Percentiles rank a stretch among this genome's conserved stretches.
Evolutionary conservation across 2,888 invertebrate species (phyloP).

Genomic region (Saturnia pavonia): DNA sequence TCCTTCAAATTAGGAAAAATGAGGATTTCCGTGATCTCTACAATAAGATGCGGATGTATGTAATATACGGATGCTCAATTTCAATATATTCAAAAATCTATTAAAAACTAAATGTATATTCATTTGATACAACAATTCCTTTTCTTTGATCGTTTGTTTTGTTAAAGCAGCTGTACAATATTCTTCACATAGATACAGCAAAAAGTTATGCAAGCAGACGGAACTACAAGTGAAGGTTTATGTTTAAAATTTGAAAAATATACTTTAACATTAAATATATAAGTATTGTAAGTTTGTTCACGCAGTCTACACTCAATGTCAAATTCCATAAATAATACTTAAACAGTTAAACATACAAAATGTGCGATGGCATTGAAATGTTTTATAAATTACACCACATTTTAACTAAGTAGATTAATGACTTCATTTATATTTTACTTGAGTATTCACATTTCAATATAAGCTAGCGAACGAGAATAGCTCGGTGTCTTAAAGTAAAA

Average conservation of each 20-base stretch:
- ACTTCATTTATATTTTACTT: neutral
- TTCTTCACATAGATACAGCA: neutral
- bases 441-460: neutral
- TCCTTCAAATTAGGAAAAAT: neutral
- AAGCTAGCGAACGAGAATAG: neutral
- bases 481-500: too few species aligned
- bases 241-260: constrained; percentile 6
- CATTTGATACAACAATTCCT: neutral
- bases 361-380: constrained; percentile 21
- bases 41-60: neutral
- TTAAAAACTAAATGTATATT: neutral
- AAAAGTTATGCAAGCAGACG: constrained; percentile 1
- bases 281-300: neutral
- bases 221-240: neutral
- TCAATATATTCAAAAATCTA: neutral
- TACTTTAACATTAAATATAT: constrained; percentile 5
- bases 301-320: constrained; percentile 20
- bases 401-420: constrained; percentile 21
- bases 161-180: neutral
- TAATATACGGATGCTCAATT: neutral
- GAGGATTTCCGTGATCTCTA: too few species aligned
- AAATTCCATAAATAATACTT: constrained; percentile 20
- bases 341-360: constrained; percentile 17
- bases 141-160: neutral
- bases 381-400: constrained; percentile 17